Percentiles rank a stretch among this genome's conserved stretches.
phyloP scores from a whole-genome alignment of 2,113 vertebrate genomes.

The Lepus europaeus region DNA sequence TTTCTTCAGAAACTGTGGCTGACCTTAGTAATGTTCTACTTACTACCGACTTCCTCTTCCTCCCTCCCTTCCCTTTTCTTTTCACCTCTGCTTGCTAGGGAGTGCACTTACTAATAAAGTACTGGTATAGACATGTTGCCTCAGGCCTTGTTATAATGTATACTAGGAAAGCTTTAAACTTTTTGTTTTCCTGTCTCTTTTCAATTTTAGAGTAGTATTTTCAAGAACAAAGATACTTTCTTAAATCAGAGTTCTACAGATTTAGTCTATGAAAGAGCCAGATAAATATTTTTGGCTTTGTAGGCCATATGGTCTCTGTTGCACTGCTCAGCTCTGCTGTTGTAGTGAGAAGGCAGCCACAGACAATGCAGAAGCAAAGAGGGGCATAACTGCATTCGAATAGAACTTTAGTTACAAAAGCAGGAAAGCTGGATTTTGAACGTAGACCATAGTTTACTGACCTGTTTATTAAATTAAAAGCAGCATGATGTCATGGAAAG shows the following conservation, averaged over 20 bases:
- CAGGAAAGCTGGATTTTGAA: slow-evolving; percentile 30
- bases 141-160: not conserved
- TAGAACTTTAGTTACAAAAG: slow-evolving; percentile 61
- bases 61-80: not conserved
- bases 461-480: slow-evolving; percentile 21
- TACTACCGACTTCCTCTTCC: not conserved
- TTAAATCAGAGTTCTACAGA: not conserved
- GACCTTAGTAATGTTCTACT: not conserved
- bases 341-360: not conserved
- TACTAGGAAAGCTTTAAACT: not conserved
- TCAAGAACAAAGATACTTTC: not conserved
- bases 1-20: not conserved
- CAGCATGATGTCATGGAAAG: not conserved
- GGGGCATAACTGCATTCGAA: not conserved
- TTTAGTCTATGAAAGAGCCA: not conserved
- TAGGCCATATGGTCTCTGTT: not conserved
- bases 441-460: not conserved
- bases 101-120: not conserved
- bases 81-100: not conserved
- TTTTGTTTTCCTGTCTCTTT: slow-evolving; percentile 42
- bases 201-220: slow-evolving; percentile 27
- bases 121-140: not conserved
- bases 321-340: not conserved
- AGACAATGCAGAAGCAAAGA: not conserved
- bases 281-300: slow-evolving; percentile 8